Percentiles rank a stretch among this genome's conserved stretches.
Evolutionary conservation across 2,113 vertebrate species (phyloP).

Genomic region (Podilymbus podiceps): DNA sequence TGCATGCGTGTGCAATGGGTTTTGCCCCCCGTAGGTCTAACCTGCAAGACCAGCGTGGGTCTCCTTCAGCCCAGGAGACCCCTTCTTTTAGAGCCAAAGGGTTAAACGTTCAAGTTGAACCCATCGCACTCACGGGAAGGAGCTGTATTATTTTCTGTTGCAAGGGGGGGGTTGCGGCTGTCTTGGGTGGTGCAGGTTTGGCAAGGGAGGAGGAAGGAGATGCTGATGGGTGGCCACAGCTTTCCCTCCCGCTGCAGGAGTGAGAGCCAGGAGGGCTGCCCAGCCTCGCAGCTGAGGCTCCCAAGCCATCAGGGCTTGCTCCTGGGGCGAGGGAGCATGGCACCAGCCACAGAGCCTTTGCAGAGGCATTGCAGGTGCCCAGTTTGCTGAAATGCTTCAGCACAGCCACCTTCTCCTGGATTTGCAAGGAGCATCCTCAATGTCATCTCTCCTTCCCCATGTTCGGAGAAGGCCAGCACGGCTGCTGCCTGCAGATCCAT

Average conservation of each 20-base stretch:
- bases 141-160: not conserved
- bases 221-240: not conserved
- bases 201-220: not conserved
- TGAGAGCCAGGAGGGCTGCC: not conserved
- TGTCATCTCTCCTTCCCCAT: not conserved
- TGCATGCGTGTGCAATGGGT: rapidly evolving
- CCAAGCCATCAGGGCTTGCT: not conserved
- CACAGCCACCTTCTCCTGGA: not conserved
- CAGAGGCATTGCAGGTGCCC: not conserved
- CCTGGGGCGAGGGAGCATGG: too few relatives aligned
- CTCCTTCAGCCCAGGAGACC: not conserved
- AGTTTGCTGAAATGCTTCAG: not conserved
- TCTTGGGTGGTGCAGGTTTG: not conserved
- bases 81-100: not conserved
- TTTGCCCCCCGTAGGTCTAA: not conserved
- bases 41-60: not conserved
- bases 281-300: not conserved
- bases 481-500: not conserved
- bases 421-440: not conserved
- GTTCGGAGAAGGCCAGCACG: rapidly evolving
- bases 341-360: too few relatives aligned
- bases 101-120: not conserved
- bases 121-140: not conserved
- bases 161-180: not conserved
- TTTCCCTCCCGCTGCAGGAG: not conserved